phyloP scores from a whole-genome alignment of 2,888 invertebrate genomes.

The Xanthostigma xanthostigma region DNA sequence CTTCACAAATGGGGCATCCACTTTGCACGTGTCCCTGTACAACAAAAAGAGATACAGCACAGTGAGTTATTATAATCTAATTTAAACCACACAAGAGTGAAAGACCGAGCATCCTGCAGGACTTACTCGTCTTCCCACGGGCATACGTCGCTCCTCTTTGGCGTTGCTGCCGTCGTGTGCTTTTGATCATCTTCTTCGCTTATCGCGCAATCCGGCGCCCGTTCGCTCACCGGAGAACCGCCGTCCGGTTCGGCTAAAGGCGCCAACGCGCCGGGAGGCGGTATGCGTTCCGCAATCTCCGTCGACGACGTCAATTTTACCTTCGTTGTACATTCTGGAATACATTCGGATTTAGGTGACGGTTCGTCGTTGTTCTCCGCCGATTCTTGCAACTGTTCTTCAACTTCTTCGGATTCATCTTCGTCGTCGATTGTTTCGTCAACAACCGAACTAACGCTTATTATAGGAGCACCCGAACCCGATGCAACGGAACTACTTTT shows the following conservation, averaged over 20 bases:
- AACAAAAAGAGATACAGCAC: conserved; percentile 24
- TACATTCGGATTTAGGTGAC: conserved; percentile 5
- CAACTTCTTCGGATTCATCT: conserved; percentile 6
- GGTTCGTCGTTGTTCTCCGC: conserved; percentile 10
- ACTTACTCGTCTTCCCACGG: conserved; percentile 96
- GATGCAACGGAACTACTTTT: conserved; percentile 28
- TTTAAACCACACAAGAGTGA: not conserved
- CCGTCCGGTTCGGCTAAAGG: conserved; percentile 56
- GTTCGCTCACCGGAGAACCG: conserved; percentile 48
- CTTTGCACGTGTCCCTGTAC: conserved; percentile 71
- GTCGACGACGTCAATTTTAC: conserved; percentile 4
- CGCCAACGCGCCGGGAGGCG: conserved; percentile 33
- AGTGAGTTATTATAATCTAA: not conserved
- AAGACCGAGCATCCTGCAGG: conserved; percentile 9
- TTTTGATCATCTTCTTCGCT: conserved; percentile 14
- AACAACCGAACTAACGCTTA: conserved; percentile 58
- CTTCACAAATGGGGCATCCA: conserved; percentile 84
- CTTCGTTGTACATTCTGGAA: not conserved
- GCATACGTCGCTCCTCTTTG: conserved; percentile 70
- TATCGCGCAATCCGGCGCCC: conserved; percentile 30
- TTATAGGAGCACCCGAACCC: conserved; percentile 36
- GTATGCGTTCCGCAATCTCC: conserved; percentile 21
- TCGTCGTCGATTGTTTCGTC: conserved; percentile 30
- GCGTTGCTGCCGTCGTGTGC: conserved; percentile 5
- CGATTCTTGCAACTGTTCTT: conserved; percentile 9